Conservation (phyloP, 2,888 invertebrate genomes). For the Meteorus cinctellus region DNA sequence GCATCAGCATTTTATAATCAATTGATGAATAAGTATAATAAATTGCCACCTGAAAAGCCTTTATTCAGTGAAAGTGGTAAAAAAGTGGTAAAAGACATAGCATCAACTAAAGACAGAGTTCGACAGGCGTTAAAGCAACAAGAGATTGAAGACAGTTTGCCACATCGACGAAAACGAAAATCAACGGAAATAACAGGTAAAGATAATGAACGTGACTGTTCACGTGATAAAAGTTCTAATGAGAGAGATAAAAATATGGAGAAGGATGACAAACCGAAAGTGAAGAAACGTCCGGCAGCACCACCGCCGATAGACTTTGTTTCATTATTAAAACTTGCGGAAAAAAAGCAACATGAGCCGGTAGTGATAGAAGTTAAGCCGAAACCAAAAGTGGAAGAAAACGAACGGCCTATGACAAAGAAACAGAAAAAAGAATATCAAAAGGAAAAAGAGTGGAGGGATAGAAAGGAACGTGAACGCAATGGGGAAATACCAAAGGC, state of each 20-base stretch:
- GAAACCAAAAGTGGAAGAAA: constrained; percentile 73
- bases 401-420: constrained; percentile 85
- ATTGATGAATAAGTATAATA: constrained; percentile 88
- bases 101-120: constrained; percentile 79
- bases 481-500: constrained; percentile 50
- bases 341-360: constrained; percentile 88
- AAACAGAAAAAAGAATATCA: constrained; percentile 85
- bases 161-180: constrained; percentile 79
- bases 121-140: constrained; percentile 83
- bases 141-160: constrained; percentile 82
- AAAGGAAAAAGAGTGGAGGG: constrained; percentile 81
- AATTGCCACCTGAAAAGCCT: constrained; percentile 82
- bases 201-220: constrained; percentile 60
- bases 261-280: constrained; percentile 73
- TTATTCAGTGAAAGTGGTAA: constrained; percentile 77
- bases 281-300: constrained; percentile 76
- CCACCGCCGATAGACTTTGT: constrained; percentile 88
- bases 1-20: constrained; percentile 87
- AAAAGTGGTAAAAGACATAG: constrained; percentile 74
- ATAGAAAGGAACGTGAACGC: constrained; percentile 71
- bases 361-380: constrained; percentile 77
- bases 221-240: constrained; percentile 62
- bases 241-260: constrained; percentile 55
- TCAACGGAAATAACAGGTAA: constrained; percentile 43
- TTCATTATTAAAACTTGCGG: constrained; percentile 86